Evolutionary conservation across 2,888 invertebrate species (phyloP).

Genomic region (Adineta ricciae): DNA sequence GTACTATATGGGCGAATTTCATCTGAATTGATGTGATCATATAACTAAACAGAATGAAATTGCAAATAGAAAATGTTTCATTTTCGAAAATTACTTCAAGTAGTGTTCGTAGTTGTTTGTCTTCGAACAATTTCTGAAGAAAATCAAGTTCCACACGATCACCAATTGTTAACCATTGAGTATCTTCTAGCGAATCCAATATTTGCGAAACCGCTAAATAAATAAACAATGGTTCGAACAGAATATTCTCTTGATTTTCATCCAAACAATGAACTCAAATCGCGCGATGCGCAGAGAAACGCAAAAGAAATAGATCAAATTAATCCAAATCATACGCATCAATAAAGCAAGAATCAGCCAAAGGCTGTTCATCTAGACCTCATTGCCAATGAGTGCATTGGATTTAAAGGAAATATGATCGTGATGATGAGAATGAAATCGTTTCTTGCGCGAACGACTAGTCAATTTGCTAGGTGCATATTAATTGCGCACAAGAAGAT

Average conservation of each 20-base stretch:
- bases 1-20: constrained; percentile 9
- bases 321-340: neutral
- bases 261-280: too few relatives aligned
- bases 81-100: neutral
- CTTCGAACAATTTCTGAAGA: constrained; percentile 16
- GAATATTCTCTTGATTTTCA: too few relatives aligned
- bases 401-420: too few relatives aligned
- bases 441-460: too few relatives aligned
- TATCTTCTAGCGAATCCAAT: constrained; percentile 84
- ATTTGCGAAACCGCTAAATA: constrained; percentile 68
- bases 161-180: constrained; percentile 67
- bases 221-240: too few relatives aligned
- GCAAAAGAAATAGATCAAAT: neutral
- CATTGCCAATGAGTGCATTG: too few relatives aligned
- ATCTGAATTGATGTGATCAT: constrained; percentile 21
- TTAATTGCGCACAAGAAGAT: too few relatives aligned
- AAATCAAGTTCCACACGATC: constrained; percentile 18
- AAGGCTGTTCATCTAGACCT: too few relatives aligned
- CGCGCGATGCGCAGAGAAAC: neutral
- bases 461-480: too few relatives aligned
- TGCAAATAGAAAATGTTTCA: too few relatives aligned
- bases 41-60: neutral
- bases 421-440: too few relatives aligned
- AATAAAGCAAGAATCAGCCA: neutral
- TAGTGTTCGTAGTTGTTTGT: constrained; percentile 12